Base-by-base conservation (phyloP, 2,113 vertebrate species). In the Poeciliopsis turrubarensis region DNA sequence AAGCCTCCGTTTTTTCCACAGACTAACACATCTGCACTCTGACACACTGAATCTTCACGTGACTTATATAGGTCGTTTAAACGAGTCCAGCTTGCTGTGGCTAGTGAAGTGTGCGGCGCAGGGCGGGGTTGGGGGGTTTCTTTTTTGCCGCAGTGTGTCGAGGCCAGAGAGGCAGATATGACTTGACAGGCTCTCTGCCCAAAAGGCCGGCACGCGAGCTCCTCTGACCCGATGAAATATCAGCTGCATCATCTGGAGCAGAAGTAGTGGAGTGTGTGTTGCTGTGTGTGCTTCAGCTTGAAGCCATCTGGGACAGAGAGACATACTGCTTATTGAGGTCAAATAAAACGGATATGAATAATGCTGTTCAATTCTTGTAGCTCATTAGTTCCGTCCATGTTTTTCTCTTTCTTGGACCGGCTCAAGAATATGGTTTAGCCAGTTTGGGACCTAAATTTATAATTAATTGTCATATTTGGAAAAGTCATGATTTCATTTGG, bases 41-140 rank as follows among this genome's bases (percentile, higher is more conserved):
- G 86, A 82, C 75, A 75, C 25, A 81, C 77, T 82, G 77, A 87
- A 79, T 78, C 78, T 65, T 79, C 83, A 85, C 64, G 1, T 77
- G 81, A 88, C 65, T 75, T 86, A 88, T 89, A 69, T 89, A 84
- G 90, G 89, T 89, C 84, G 90, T 79, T 68, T 70, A 67, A 84
- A 71, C 30, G 72, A 73, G 77, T 65, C 72, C 68, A 44, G 62
- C 63, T 29, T 41, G 61, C 73, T 37, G 72, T n/a, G 12, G 72
- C 69, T 68, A 73, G 75, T 17, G 84, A 76, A 54, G 82, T 73
- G 41, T 79, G 68, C 69, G 51, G 72, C 32, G 72, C 54, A 27
- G 60, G 41, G 83, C 86, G 77, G 37, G 78, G 77, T 54, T 34
- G 83, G 87, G 78, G 37, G 78, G 76, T 86, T 88, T 89, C 78